Evolutionary conservation across 2,888 invertebrate genomes (phyloP).

Genomic region (Acronicta alni): DNA sequence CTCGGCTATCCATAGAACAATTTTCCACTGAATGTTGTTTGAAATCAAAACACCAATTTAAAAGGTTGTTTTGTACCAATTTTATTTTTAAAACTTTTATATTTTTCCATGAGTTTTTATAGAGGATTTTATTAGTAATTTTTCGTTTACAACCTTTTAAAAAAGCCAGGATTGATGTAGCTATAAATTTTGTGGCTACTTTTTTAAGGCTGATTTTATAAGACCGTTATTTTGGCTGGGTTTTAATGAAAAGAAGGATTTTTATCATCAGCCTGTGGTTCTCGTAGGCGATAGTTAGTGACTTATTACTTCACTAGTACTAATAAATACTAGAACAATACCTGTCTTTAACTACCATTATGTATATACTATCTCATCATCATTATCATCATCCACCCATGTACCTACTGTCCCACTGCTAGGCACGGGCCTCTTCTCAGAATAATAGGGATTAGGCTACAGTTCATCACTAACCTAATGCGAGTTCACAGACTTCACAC

Average conservation of each 20-base stretch:
- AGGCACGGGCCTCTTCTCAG: no score
- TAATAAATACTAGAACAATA: no score
- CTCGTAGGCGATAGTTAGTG: slow-evolving; percentile 2
- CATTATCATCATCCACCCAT: no score
- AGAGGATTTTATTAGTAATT: slow-evolving; percentile 52
- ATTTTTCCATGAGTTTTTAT: slow-evolving; percentile 51
- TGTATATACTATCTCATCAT: no score
- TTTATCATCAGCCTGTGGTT: slow-evolving; percentile 26
- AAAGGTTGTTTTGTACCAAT: slow-evolving; percentile 16
- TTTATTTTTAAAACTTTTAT: slow-evolving; percentile 51
- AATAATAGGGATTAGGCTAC: no score
- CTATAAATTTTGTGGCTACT: slow-evolving; percentile 57
- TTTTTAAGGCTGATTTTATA: slow-evolving; percentile 48
- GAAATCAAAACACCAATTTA: slow-evolving; percentile 20
- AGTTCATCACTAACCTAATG: no score
- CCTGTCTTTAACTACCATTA: no score
- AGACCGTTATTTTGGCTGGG: slow-evolving; percentile 27
- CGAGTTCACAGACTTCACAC: no score
- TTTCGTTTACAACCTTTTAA: slow-evolving; percentile 55
- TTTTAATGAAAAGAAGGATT: slow-evolving; percentile 54
- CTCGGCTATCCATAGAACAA: neutral
- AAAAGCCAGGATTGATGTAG: slow-evolving; percentile 55
- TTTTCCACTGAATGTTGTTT: neutral
- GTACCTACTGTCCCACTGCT: no score
- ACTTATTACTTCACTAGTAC: no score